A percentile compares a stretch with the other conserved stretches of the same genome.
Conservation (phyloP, 2,113 vertebrate species). For the Entomyzon cyanotis region DNA sequence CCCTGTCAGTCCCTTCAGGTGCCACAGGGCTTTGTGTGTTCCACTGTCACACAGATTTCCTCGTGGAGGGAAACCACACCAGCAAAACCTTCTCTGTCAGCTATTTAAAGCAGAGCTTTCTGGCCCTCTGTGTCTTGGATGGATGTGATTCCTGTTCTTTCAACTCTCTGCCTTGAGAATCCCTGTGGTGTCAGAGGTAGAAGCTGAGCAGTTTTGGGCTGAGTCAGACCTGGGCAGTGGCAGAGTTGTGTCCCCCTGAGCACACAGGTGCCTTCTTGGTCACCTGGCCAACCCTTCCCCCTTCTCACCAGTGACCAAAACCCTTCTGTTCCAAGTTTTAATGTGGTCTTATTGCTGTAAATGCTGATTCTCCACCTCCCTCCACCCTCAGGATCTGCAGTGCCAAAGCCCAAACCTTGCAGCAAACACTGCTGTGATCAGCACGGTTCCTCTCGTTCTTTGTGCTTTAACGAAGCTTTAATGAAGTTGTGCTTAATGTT, state of each 20-base stretch:
- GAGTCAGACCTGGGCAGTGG: not conserved
- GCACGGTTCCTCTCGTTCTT: conserved; percentile 16
- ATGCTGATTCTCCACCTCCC: not conserved
- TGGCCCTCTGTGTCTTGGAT: not conserved
- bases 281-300: not conserved
- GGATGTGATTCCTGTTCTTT: not conserved
- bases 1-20: not conserved
- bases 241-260: not conserved
- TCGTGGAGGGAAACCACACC: not conserved
- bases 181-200: not conserved
- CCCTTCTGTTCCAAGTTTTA: fast-evolving
- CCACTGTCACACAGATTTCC: not conserved
- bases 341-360: conserved; percentile 36
- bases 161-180: not conserved
- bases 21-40: not conserved
- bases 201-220: not conserved
- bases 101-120: not conserved
- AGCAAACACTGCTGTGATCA: conserved; percentile 4
- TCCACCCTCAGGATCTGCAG: not conserved
- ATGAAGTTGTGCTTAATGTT: conserved; percentile 65
- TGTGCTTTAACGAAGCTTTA: conserved; percentile 64
- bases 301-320: not conserved
- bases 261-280: not conserved
- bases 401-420: not conserved
- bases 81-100: not conserved